These are phyloP conservation scores for Darevskia nairensis DNA, from an alignment of 2,797 vertebrate genomes.

Conservation along the genomic window DNA sequence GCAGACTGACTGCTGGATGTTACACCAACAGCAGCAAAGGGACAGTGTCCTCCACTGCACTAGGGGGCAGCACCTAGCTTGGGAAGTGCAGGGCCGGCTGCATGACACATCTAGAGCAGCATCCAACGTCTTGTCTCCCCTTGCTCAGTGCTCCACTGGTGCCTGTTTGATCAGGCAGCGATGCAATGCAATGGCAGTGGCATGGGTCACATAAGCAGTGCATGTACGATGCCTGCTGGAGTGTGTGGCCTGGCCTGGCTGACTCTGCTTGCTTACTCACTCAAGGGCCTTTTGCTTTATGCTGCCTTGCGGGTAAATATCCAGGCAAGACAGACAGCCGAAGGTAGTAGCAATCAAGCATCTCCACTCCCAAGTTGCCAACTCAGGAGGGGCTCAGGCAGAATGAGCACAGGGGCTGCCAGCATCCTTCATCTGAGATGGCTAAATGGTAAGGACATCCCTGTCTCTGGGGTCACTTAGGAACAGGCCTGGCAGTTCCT, in stretches of 20 bases:
- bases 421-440: not conserved
- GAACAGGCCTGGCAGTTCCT: not conserved
- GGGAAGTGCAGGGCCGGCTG: not conserved
- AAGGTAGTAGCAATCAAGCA: not conserved
- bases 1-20: not conserved
- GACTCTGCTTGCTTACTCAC: not conserved
- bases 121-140: too few relatives aligned
- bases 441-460: not conserved
- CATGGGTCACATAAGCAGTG: too few relatives aligned
- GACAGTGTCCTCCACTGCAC: not conserved
- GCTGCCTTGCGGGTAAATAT: too few relatives aligned
- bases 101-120: not conserved
- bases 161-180: not conserved
- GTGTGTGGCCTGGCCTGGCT: not conserved
- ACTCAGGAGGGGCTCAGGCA: too few relatives aligned
- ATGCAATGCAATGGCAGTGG: not conserved
- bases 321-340: not conserved
- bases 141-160: not conserved
- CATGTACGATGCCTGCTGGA: not conserved
- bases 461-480: not conserved
- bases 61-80: not conserved
- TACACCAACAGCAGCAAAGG: not conserved
- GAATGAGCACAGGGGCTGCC: not conserved
- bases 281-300: too few relatives aligned
- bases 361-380: not conserved